Percentiles rank a stretch among this genome's conserved stretches.
These are phyloP conservation scores for Oryzias dopingdopingensis DNA, from an alignment of 2,797 vertebrate species.

Conservation along the genomic window DNA sequence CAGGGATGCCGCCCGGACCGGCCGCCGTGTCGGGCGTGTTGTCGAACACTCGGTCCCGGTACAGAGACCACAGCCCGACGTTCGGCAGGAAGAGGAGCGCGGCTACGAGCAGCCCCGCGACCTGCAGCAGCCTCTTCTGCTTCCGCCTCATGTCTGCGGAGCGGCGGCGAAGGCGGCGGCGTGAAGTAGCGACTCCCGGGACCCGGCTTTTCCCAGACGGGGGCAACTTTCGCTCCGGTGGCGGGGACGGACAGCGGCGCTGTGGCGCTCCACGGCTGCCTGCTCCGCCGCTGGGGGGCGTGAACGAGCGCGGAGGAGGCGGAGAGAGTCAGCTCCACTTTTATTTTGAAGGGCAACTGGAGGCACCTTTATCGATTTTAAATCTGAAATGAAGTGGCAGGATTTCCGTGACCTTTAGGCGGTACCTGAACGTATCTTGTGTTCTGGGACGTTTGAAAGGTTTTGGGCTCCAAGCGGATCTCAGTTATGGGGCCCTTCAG, in stretches of 20 bases:
- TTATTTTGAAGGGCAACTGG: too few relatives aligned
- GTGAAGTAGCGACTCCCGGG: slow-evolving; percentile 20
- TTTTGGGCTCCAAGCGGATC: too few relatives aligned
- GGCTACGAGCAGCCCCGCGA: slow-evolving; percentile 84
- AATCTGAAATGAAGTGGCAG: too few relatives aligned
- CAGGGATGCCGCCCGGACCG: slow-evolving; percentile 40
- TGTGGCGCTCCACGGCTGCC: slow-evolving; percentile 30
- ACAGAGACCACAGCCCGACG: slow-evolving; percentile 91
- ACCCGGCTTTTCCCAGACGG: slow-evolving; percentile 30
- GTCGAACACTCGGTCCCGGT: slow-evolving; percentile 86
- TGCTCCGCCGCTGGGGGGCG: slow-evolving; percentile 49
- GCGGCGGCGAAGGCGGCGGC: slow-evolving; percentile 32
- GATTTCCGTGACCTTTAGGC: too few relatives aligned
- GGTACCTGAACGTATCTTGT: too few relatives aligned
- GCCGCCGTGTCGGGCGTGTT: slow-evolving; percentile 71
- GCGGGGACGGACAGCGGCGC: slow-evolving; percentile 43
- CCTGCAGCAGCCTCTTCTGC: slow-evolving; percentile 90
- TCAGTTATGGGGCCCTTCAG: too few relatives aligned
- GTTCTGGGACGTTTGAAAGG: too few relatives aligned
- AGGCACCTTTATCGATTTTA: too few relatives aligned
- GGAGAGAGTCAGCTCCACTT: not conserved
- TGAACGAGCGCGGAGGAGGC: not conserved
- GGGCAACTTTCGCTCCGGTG: slow-evolving; percentile 67
- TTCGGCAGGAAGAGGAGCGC: slow-evolving; percentile 90
- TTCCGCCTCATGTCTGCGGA: slow-evolving; percentile 85